phyloP scores from a whole-genome alignment of 1,140 invertebrate genomes.

The Medauroidea extradentata region DNA sequence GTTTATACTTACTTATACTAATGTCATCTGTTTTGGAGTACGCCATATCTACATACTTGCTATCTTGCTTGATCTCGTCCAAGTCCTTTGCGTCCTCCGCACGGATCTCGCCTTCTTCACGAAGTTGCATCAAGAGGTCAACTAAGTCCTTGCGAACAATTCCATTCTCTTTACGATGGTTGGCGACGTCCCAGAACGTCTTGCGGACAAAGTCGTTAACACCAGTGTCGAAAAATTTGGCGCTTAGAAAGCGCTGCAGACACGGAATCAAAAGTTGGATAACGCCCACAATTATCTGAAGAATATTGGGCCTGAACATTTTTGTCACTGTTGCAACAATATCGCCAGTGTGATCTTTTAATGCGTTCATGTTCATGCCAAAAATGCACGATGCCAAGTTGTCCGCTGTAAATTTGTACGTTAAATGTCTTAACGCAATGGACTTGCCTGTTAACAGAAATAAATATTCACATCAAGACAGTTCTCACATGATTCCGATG shows the following conservation, averaged over 20 bases:
- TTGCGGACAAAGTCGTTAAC: conserved; percentile 26
- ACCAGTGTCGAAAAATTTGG: conserved; percentile 19
- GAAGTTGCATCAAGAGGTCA: conserved; percentile 10
- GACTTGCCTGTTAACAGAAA: background rate
- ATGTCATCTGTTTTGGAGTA: too few relatives aligned
- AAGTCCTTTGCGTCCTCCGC: background rate
- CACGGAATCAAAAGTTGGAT: conserved; percentile 23
- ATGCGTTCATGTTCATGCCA: conserved; percentile 32
- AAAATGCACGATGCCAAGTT: conserved; percentile 35
- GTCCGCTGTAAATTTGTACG: conserved; percentile 17
- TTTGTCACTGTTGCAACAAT: conserved; percentile 33
- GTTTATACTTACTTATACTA: too few relatives aligned
- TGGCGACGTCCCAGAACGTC: conserved; percentile 16
- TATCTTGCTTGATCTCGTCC: too few relatives aligned
- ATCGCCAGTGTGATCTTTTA: conserved; percentile 30
- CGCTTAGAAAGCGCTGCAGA: conserved; percentile 21
- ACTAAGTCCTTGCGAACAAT: conserved; percentile 26
- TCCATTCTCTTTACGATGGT: conserved; percentile 27
- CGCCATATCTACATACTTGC: too few relatives aligned
- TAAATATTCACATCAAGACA: too few relatives aligned
- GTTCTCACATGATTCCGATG: too few relatives aligned
- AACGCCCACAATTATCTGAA: conserved; percentile 22
- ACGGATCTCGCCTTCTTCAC: background rate
- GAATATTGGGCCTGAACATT: conserved; percentile 24
- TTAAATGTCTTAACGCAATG: background rate